Evolutionary conservation across 2,113 vertebrate genomes (phyloP), one percentile per base, ranked within the genome.

Genomic region (Aix galericulata): DNA sequence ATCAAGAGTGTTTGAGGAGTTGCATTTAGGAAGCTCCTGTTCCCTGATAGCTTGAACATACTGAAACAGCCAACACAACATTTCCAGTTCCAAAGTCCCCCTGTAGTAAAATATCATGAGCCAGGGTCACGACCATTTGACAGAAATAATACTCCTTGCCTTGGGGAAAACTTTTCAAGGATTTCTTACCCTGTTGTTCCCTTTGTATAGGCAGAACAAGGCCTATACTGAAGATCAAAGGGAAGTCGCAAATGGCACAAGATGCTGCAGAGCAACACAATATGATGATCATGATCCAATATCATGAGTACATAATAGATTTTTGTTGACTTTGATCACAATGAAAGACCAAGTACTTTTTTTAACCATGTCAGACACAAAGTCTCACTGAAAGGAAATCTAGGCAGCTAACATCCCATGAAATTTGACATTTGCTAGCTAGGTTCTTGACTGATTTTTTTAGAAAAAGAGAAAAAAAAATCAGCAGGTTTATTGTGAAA

Each of bases 71-170:
- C 88, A 93, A 44, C 0, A 0, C 48, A 92, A 82, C 58, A 32
- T 81, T 91, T 68, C 86, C 1, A 1, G 34, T 90, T 95, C 90
- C 88, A 78, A 92, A 95, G 94, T 95, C 17, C 13, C 79, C 82
- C 46, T 80, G 71, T 14, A 73, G 84, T 55, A 97, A 91, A 95
- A 78, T 60, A 36, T 44, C 38, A 40, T 52, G 48, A 91, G 32
- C 60, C 0, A 0, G 56, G 86, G 92, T 92, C 92, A 76, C 50
- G 80, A 89, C 80, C 58, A 34, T 44, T 69, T 69, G 52, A n/a
- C 64, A 93, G 64, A 84, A 94, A 96, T 55, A 90, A 75, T 50
- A 20, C 66, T 82, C 50, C 32, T 81, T 91, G 77, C 90, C 40
- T 84, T 63, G 12, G 34, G 46, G 74, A 48, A 78, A 82, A 50